Conservation (phyloP, 2,113 vertebrate genomes). For the Lagopus muta region DNA sequence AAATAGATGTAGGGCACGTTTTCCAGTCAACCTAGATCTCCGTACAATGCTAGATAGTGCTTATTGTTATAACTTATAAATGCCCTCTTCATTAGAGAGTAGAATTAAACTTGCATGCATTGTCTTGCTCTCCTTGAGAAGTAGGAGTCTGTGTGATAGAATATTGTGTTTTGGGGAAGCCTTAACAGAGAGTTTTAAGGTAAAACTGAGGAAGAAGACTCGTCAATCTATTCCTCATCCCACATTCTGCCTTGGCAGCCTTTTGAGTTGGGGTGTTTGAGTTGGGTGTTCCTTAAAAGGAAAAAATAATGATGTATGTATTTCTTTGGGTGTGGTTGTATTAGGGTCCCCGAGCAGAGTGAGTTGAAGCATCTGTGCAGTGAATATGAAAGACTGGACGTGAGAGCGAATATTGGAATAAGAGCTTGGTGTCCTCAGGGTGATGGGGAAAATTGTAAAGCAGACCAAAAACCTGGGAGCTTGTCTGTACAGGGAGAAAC, state of each 20-base stretch:
- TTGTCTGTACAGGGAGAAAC: slow-evolving; percentile 69
- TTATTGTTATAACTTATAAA: neutral
- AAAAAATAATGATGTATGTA: neutral
- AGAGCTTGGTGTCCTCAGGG: slow-evolving; percentile 81
- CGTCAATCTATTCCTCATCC: neutral
- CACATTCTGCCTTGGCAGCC: neutral
- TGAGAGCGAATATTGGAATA: slow-evolving; percentile 61
- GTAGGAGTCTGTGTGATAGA: neutral
- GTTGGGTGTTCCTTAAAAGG: neutral
- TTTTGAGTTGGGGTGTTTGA: neutral
- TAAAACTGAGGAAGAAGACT: neutral
- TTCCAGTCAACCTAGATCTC: neutral
- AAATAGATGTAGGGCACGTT: neutral
- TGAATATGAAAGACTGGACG: slow-evolving; percentile 83
- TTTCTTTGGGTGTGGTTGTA: slow-evolving; percentile 32
- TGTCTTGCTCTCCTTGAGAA: neutral
- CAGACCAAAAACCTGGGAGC: slow-evolving; percentile 39
- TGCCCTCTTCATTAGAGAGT: neutral
- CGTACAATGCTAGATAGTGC: neutral
- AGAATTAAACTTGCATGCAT: neutral
- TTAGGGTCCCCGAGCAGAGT: slow-evolving; percentile 85
- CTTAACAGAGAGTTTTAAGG: neutral
- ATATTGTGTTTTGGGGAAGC: neutral
- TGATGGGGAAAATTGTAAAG: slow-evolving; percentile 78
- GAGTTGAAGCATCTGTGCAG: slow-evolving; percentile 81